These are phyloP conservation scores for Trichomalopsis sarcophagae DNA, from an alignment of 1,140 invertebrate genomes.

Conservation along the genomic window DNA sequence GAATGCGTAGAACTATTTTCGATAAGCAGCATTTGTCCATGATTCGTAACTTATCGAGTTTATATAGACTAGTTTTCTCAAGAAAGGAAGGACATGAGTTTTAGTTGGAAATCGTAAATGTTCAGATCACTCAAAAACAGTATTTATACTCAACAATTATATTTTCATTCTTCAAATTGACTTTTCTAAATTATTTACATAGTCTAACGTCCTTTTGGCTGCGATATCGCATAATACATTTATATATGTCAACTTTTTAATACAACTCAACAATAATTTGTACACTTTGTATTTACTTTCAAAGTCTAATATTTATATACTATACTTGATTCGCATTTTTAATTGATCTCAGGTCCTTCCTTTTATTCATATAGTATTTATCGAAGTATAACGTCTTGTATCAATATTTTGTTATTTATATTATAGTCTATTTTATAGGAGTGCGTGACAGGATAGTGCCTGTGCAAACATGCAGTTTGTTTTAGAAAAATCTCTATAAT, in stretches of 20 bases:
- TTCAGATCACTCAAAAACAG: neutral
- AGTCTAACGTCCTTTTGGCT: neutral
- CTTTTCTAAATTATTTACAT: conserved; percentile 17
- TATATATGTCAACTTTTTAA: neutral
- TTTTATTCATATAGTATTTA: neutral
- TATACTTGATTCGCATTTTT: neutral
- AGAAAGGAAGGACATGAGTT: conserved; percentile 14
- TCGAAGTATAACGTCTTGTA: neutral
- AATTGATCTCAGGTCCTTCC: conserved; percentile 9
- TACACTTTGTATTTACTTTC: conserved; percentile 17
- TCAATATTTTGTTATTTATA: neutral
- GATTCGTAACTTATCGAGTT: neutral
- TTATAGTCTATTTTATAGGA: conserved; percentile 8
- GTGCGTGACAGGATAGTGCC: neutral
- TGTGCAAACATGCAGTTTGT: neutral
- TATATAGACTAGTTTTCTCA: neutral
- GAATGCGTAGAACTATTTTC: neutral
- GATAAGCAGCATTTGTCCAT: neutral
- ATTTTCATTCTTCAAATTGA: conserved; percentile 47
- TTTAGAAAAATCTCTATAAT: conserved; percentile 14
- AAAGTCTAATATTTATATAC: neutral
- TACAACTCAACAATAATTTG: conserved; percentile 9
- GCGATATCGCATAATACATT: neutral
- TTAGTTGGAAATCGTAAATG: neutral
- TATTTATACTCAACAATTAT: conserved; percentile 2